Evolutionary conservation across 2,888 invertebrate genomes (phyloP).

Genomic region (Agrilus mali): DNA sequence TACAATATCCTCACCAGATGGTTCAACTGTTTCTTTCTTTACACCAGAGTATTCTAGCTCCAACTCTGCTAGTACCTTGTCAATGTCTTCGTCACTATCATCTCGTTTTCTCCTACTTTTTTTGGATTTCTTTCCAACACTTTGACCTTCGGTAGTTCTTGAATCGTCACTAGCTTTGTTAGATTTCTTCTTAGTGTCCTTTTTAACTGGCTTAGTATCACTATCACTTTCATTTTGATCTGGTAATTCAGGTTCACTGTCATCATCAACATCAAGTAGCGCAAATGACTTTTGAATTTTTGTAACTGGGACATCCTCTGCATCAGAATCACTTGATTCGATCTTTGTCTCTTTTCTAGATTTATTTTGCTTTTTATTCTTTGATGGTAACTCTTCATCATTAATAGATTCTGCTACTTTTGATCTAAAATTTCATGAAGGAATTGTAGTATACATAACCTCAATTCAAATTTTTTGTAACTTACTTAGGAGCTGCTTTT

Average conservation of each 20-base stretch:
- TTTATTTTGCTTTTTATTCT: conserved; percentile 24
- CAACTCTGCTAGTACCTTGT: conserved; percentile 71
- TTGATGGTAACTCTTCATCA: conserved; percentile 34
- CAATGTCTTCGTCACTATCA: conserved; percentile 70
- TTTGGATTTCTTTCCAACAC: conserved; percentile 54
- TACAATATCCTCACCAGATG: conserved; percentile 29
- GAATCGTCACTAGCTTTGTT: conserved; percentile 31
- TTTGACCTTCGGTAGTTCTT: conserved; percentile 26
- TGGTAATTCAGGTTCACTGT: conserved; percentile 30
- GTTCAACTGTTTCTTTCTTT: conserved; percentile 36
- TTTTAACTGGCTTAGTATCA: conserved; percentile 31
- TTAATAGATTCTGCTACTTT: conserved; percentile 10
- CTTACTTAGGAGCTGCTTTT: conserved; percentile 24
- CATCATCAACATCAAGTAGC: conserved; percentile 51
- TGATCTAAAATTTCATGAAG: conserved; percentile 32
- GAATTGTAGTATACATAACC: conserved; percentile 27
- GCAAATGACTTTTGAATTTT: conserved; percentile 41
- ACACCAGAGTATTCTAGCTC: conserved; percentile 66
- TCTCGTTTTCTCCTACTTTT: conserved; percentile 60
- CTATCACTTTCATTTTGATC: conserved; percentile 29
- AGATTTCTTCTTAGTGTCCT: conserved; percentile 31
- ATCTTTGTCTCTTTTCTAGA: conserved; percentile 28
- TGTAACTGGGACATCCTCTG: conserved; percentile 30
- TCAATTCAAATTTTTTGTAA: conserved; percentile 14
- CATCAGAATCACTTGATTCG: conserved; percentile 29